Evolutionary conservation across 2,113 vertebrate genomes (phyloP), one percentile per base, ranked within the genome.

Genomic region (Thamnophis sirtalis): DNA sequence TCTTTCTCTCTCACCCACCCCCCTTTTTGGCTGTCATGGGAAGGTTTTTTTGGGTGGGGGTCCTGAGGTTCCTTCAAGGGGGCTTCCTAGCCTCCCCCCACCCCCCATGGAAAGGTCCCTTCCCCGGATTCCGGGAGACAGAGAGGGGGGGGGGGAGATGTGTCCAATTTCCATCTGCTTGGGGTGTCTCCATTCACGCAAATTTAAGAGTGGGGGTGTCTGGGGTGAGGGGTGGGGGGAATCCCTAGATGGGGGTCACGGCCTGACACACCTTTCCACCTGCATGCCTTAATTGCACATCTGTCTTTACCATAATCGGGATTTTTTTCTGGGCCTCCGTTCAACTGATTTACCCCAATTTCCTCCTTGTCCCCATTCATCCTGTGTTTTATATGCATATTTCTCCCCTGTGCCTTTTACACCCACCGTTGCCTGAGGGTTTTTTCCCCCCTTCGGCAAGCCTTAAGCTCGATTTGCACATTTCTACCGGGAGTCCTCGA

Each of bases 301-400:
- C 63, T n/a, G 58, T 28, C 58, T 7, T 24, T 24, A n/a, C 60
- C 9, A 5, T 13, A 5, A 68, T 68, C 63, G 11, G 9, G 60
- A 3, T 9, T 68, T 73, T 33, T 73, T 33, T 15, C 63, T 3
- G n/a, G 5, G n/a, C 2, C 84, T 9, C 1, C 43, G 0, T 50
- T 50, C 49, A 17, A 9, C 1, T 4, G 93, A 80, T 91, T 33
- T 15, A n/a, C 58, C 92, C 93, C 93, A 89, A 92, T 94, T 48
- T 94, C 49, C 0, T 92, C n/a, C 95, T 96, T 95, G 95, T 91
- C 95, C 90, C 95, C 96, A 96, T 96, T 95, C 93, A 84, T 96
- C 94, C 84, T 53, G 4, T 90, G 93, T 54, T 53, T 5, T 55
- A 17, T 17, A 54, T 54, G 1, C 1, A 15, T 17, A 54, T 17